Conservation (phyloP, 1,140 invertebrate species). For the Helicoverpa zea region DNA sequence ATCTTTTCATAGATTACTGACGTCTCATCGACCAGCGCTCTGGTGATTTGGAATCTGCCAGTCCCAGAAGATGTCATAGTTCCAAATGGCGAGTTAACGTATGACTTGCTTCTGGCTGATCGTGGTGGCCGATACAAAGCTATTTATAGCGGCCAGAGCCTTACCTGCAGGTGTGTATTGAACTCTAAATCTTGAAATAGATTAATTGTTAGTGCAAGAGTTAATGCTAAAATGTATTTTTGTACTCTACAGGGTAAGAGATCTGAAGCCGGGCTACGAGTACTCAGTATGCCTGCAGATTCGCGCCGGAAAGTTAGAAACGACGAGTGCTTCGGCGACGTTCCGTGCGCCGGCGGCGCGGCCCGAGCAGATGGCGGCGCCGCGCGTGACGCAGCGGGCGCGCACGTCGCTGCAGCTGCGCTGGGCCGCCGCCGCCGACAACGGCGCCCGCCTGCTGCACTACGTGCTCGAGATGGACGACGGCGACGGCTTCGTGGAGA, state of each 20-base stretch:
- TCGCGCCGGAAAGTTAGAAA: constrained; percentile 85
- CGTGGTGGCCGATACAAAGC: constrained; percentile 93
- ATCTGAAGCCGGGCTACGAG: constrained; percentile 93
- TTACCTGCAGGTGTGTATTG: constrained; percentile 88
- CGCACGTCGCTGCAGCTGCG: constrained; percentile 89
- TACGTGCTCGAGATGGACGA: constrained; percentile 94
- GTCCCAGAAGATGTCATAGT: constrained; percentile 87
- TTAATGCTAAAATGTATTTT: constrained; percentile 6
- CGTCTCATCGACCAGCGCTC: constrained; percentile 92
- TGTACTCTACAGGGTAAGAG: constrained; percentile 88
- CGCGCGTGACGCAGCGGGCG: constrained; percentile 88
- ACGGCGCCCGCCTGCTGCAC: constrained; percentile 92
- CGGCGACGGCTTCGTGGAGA: constrained; percentile 90
- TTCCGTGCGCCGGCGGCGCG: constrained; percentile 89
- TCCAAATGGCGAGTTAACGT: constrained; percentile 89
- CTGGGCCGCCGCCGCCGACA: constrained; percentile 91
- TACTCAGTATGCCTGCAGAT: constrained; percentile 92
- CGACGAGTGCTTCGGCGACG: constrained; percentile 83
- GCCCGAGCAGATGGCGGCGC: constrained; percentile 88
- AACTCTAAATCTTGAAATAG: no score
- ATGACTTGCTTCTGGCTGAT: constrained; percentile 93
- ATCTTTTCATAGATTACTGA: constrained; percentile 90
- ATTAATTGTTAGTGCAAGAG: no score
- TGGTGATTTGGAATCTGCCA: constrained; percentile 92
- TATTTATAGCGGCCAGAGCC: constrained; percentile 91